These are phyloP conservation scores for Drosophila repletoides DNA, from an alignment of 1,140 invertebrate species.

Conservation along the genomic window DNA sequence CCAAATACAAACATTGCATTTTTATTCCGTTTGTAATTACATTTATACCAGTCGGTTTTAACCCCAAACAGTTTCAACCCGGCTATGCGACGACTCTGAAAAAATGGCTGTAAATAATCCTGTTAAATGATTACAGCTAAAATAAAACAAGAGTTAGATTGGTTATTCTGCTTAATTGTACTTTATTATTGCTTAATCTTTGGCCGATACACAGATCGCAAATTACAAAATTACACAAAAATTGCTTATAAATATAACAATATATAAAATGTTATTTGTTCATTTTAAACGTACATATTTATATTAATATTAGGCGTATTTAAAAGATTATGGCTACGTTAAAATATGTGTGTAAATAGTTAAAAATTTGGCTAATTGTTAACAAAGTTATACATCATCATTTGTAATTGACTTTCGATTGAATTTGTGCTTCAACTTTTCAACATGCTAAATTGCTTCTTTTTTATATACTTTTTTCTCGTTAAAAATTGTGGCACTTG, in stretches of 20 bases:
- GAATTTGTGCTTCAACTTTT: conserved; percentile 46
- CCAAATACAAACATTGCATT: neutral
- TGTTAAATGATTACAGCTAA: too few relatives aligned
- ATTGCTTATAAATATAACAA: conserved; percentile 35
- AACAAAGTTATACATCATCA: conserved; percentile 26
- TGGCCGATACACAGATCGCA: conserved; percentile 74
- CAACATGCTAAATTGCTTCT: conserved; percentile 15
- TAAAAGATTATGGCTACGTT: conserved; percentile 47
- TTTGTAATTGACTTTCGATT: conserved; percentile 53
- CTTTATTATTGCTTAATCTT: conserved; percentile 77
- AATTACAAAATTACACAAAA: conserved; percentile 61
- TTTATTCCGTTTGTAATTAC: conserved; percentile 21
- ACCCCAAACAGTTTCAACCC: too few relatives aligned
- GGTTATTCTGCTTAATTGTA: conserved; percentile 50
- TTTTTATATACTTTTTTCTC: conserved; percentile 28
- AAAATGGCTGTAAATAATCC: too few relatives aligned
- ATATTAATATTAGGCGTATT: conserved; percentile 7
- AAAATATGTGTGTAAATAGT: conserved; percentile 49
- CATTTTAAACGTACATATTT: conserved; percentile 27
- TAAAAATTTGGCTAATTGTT: conserved; percentile 57
- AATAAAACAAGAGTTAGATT: neutral
- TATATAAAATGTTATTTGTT: conserved; percentile 43
- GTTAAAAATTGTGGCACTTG: conserved; percentile 65
- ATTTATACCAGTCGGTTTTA: too few relatives aligned
- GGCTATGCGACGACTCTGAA: too few relatives aligned